Evolutionary conservation across 2,888 invertebrate genomes (phyloP).

Genomic region (Thumatha senex): DNA sequence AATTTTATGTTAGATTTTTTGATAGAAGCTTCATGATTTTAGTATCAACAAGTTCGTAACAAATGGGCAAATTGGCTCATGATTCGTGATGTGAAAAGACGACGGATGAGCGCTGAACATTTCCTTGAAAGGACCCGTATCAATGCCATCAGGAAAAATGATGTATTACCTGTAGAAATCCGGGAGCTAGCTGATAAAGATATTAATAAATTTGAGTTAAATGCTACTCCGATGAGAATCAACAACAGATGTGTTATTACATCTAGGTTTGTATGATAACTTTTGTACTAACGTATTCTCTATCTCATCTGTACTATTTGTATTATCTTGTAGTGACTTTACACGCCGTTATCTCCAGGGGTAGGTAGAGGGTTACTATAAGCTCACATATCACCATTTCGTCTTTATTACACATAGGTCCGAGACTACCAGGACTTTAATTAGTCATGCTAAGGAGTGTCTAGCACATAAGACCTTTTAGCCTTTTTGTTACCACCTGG

Average conservation of each 20-base stretch:
- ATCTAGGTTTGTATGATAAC: slow-evolving; percentile 83
- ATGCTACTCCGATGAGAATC: slow-evolving; percentile 86
- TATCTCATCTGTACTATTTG: too few relatives aligned
- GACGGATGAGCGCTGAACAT: slow-evolving; percentile 89
- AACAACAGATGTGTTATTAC: slow-evolving; percentile 94
- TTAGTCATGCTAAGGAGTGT: too few relatives aligned
- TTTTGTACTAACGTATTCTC: background rate
- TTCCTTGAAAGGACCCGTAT: slow-evolving; percentile 91
- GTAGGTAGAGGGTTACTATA: too few relatives aligned
- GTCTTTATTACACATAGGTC: too few relatives aligned
- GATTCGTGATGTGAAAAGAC: slow-evolving; percentile 93
- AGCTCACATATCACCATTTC: too few relatives aligned
- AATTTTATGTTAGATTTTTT: background rate
- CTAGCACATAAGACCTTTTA: too few relatives aligned
- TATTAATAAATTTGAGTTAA: slow-evolving; percentile 90
- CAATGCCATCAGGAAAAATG: slow-evolving; percentile 92
- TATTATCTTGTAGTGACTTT: too few relatives aligned
- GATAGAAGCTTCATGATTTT: slow-evolving; percentile 24
- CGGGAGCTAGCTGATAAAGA: slow-evolving; percentile 91
- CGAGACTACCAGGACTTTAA: too few relatives aligned
- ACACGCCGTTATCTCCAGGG: too few relatives aligned
- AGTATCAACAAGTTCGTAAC: slow-evolving; percentile 88
- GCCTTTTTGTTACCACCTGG: too few relatives aligned
- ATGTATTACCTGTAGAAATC: slow-evolving; percentile 91
- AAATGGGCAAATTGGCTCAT: slow-evolving; percentile 94